Evolutionary conservation across 2,113 vertebrate genomes (phyloP).

Genomic region (Sceloporus undulatus): DNA sequence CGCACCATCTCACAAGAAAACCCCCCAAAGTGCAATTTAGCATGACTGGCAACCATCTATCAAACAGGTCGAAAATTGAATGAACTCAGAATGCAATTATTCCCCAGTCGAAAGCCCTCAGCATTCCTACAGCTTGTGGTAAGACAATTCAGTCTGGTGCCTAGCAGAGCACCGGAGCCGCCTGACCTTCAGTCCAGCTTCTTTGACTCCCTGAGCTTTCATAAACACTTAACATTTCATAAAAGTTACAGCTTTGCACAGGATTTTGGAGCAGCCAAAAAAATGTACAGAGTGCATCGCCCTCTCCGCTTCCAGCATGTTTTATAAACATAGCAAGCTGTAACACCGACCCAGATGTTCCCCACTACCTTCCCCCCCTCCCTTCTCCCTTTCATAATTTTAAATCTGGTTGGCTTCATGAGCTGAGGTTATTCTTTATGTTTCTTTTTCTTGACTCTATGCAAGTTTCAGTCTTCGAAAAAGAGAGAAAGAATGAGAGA

Average conservation of each 20-base stretch:
- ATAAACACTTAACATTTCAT: slow-evolving; percentile 80
- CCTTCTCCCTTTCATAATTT: slow-evolving; percentile 60
- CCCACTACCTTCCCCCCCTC: slow-evolving; percentile 62
- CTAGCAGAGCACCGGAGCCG: slow-evolving; percentile 19
- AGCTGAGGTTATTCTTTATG: not conserved
- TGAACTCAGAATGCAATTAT: slow-evolving; percentile 69
- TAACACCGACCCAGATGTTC: slow-evolving; percentile 70
- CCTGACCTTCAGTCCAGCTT: slow-evolving; percentile 43
- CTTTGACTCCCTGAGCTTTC: slow-evolving; percentile 71
- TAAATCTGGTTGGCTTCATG: slow-evolving; percentile 73
- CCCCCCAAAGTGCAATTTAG: slow-evolving; percentile 55
- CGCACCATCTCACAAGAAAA: slow-evolving; percentile 33
- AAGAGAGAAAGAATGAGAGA: no score
- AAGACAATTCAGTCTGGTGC: slow-evolving; percentile 46
- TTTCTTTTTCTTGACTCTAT: slow-evolving; percentile 35
- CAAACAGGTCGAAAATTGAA: slow-evolving; percentile 71
- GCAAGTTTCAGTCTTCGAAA: slow-evolving; percentile 46
- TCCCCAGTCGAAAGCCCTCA: slow-evolving; percentile 44
- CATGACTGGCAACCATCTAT: slow-evolving; percentile 62
- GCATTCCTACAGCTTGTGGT: slow-evolving; percentile 72
- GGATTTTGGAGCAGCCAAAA: slow-evolving; percentile 69
- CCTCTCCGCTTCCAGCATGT: slow-evolving; percentile 57
- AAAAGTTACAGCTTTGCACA: slow-evolving; percentile 76
- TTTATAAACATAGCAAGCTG: slow-evolving; percentile 73
- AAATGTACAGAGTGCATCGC: slow-evolving; percentile 34